A percentile compares a stretch with the other conserved stretches of the same genome.
Evolutionary conservation across 2,113 vertebrate genomes (phyloP).

Genomic region (Eidolon helvum): DNA sequence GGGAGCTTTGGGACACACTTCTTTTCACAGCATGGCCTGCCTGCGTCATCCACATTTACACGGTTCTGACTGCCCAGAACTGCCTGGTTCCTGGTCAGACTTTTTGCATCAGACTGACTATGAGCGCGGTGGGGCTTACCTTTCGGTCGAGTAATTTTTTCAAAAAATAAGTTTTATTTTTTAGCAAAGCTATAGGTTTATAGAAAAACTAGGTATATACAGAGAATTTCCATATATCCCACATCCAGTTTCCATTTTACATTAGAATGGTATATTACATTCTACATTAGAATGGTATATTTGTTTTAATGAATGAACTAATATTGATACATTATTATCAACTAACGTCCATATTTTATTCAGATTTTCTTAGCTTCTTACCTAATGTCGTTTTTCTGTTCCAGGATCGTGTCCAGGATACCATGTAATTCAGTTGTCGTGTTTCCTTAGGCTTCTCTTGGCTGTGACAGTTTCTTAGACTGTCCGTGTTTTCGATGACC

Average conservation of each 20-base stretch:
- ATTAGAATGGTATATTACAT: too few species aligned
- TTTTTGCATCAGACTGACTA: not conserved
- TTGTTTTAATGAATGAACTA: not conserved
- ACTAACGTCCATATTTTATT: not conserved
- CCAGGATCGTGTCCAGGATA: not conserved
- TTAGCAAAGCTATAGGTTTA: not conserved
- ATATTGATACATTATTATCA: not conserved
- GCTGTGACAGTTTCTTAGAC: not conserved
- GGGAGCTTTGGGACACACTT: not conserved
- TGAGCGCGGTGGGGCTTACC: not conserved
- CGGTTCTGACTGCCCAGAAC: not conserved
- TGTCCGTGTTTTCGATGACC: not conserved
- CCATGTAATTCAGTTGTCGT: rapidly evolving
- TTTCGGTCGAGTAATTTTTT: not conserved
- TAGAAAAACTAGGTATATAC: not conserved
- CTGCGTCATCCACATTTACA: rapidly evolving
- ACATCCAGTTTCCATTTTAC: not conserved
- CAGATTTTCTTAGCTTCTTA: not conserved
- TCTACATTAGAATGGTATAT: too few species aligned
- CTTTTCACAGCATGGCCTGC: not conserved
- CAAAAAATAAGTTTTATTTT: not conserved
- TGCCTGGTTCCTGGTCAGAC: not conserved
- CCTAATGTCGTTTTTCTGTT: not conserved
- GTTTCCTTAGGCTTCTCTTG: not conserved
- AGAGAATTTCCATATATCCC: not conserved